Evolutionary conservation across 1,140 invertebrate genomes (phyloP).

Genomic region (Listronotus oregonensis): DNA sequence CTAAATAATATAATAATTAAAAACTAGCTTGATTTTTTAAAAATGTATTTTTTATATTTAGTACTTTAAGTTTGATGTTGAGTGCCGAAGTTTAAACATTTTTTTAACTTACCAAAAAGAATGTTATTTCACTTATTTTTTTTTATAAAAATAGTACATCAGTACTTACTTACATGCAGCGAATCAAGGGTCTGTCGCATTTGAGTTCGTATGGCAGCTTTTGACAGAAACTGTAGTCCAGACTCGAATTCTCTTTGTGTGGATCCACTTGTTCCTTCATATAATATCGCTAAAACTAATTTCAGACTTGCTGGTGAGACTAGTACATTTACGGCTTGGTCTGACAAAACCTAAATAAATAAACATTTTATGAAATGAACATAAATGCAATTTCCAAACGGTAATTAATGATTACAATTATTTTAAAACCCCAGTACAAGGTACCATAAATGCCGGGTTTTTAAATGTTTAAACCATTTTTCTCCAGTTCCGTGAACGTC

Average conservation of each 20-base stretch:
- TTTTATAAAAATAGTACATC: no score
- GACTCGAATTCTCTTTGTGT: slow-evolving; percentile 67
- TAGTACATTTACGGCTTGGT: slow-evolving; percentile 64
- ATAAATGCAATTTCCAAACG: not conserved
- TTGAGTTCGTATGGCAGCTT: slow-evolving; percentile 57
- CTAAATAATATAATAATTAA: slow-evolving; percentile 19
- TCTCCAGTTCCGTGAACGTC: no score
- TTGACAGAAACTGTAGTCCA: slow-evolving; percentile 63
- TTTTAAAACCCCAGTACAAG: no score
- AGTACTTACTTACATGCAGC: slow-evolving; percentile 52
- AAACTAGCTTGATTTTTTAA: no score
- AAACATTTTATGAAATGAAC: not conserved
- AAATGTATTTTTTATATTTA: no score
- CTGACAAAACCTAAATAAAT: slow-evolving; percentile 18
- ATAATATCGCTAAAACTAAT: slow-evolving; percentile 72
- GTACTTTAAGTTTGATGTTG: no score
- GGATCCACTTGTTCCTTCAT: slow-evolving; percentile 69
- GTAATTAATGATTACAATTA: no score
- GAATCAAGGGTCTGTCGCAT: slow-evolving; percentile 55
- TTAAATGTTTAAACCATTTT: no score
- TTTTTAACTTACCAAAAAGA: no score
- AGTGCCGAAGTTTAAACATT: no score
- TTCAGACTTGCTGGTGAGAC: slow-evolving; percentile 82
- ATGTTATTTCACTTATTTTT: no score
- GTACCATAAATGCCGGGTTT: no score